Base-by-base conservation (phyloP, 2,888 invertebrate genomes). In the Temnothorax unifasciatus region DNA sequence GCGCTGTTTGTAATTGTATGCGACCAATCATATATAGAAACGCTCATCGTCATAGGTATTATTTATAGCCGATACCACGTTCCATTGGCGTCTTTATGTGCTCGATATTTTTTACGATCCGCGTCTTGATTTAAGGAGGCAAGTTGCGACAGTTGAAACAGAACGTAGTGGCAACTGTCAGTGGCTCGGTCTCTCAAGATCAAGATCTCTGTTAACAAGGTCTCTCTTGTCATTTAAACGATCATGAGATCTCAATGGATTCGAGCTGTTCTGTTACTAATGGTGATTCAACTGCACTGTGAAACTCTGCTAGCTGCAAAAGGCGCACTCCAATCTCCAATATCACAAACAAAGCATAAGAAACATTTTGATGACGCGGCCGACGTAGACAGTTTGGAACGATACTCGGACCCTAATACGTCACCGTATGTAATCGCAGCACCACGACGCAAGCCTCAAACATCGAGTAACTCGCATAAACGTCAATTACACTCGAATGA, bases 21-120 rank as follows among this genome's bases (percentile, higher is more conserved):
- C 9, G 15, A 11, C 25, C 54, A n/a, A 41, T 66, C 66, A n/a
- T 66, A 25, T 25, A 54, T 15, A 15, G 41, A 41, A 8, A 6
- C 13, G 21, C 9, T 66, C 11, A 57, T 47, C n/a, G 11, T 1
- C 15, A 18, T 29, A 29, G 13, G 2, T 50, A 63, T 76, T 52
- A 66, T 50, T 74, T 75, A 54, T 41, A 66, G 50, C 52, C 18
- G 41, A 52, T 52, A 64, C 1, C 38, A n/a, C 15, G 25, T 18
- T 52, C 6, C 13, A 77, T 64, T 25, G 18, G 4, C 8, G n/a
- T 1, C 21, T 75, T 41, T 77, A 54, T 44, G 52, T 15, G 3
- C 15, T 77, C 8, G 38, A 52, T 25, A 52, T 41, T 11, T 77
- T 54, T 66, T 68, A 68, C 54, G 77, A 77, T 1, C 6, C 29